These are phyloP conservation scores for Potamilus streckersoni DNA, from an alignment of 1,140 invertebrate genomes.

Conservation along the genomic window DNA sequence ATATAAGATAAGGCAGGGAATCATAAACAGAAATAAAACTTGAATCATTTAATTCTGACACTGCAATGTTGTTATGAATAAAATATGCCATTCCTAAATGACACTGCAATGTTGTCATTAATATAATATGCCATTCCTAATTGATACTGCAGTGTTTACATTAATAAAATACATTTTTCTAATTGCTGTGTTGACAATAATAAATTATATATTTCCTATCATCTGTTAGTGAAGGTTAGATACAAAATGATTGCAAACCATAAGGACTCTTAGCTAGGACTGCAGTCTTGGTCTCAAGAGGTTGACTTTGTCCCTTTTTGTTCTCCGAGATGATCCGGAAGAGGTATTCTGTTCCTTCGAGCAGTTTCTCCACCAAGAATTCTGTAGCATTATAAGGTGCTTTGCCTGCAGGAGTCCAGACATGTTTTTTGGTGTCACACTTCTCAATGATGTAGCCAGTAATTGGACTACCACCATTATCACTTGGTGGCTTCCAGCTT, in stretches of 20 bases:
- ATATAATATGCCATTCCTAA: too few relatives aligned
- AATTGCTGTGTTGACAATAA: too few relatives aligned
- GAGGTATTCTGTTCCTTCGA: slow-evolving; percentile 88
- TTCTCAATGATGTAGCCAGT: slow-evolving; percentile 94
- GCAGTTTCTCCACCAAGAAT: slow-evolving; percentile 84
- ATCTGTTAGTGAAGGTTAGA: too few relatives aligned
- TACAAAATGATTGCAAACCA: slow-evolving; percentile 75
- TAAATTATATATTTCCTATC: too few relatives aligned
- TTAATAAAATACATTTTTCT: too few relatives aligned
- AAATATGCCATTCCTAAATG: too few relatives aligned
- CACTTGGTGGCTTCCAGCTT: slow-evolving; percentile 92
- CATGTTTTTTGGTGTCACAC: slow-evolving; percentile 70
- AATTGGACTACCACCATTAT: slow-evolving; percentile 94
- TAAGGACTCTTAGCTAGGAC: slow-evolving; percentile 93
- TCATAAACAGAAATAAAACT: too few relatives aligned
- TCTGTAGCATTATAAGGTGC: slow-evolving; percentile 37
- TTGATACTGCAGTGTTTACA: too few relatives aligned
- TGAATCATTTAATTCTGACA: too few relatives aligned
- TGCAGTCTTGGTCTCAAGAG: slow-evolving; percentile 80
- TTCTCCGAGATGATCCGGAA: slow-evolving; percentile 96
- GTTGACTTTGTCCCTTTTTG: slow-evolving; percentile 85
- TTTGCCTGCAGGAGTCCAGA: slow-evolving; percentile 55
- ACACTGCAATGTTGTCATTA: too few relatives aligned
- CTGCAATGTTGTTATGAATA: too few relatives aligned
- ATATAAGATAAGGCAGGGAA: too few relatives aligned